These are phyloP conservation scores for Antitype chi DNA, from an alignment of 2,888 invertebrate genomes.

Conservation along the genomic window DNA sequence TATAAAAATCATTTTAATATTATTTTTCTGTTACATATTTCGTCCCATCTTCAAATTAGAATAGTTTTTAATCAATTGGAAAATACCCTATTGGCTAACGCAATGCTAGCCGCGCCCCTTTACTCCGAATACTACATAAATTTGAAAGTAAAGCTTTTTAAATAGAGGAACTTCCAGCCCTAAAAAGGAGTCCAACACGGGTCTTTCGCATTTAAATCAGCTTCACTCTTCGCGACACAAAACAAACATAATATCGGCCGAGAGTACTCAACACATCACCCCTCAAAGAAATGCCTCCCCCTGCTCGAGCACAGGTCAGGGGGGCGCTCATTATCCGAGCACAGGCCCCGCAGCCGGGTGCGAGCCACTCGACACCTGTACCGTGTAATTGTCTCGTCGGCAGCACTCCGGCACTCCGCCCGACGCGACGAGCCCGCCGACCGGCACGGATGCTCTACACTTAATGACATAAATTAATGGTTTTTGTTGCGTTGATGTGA, in stretches of 20 bases:
- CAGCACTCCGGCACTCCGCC: constrained; percentile 30
- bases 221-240: constrained; percentile 72
- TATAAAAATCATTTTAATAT: too few relatives aligned
- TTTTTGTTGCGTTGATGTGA: constrained; percentile 9
- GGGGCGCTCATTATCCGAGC: constrained; percentile 67
- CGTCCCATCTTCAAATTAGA: too few relatives aligned
- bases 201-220: constrained; percentile 78
- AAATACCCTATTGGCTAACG: too few relatives aligned
- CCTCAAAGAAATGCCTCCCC: constrained; percentile 33
- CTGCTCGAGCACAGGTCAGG: background rate
- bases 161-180: constrained; percentile 20
- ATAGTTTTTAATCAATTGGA: too few relatives aligned
- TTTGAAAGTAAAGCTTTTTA: background rate
- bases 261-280: constrained; percentile 65
- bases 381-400: constrained; percentile 73
- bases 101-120: background rate
- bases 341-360: constrained; percentile 69
- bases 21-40: too few relatives aligned
- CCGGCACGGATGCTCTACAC: constrained; percentile 1
- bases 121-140: background rate
- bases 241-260: constrained; percentile 79
- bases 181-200: constrained; percentile 53
- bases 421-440: background rate
- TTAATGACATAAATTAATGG: constrained; percentile 14
- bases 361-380: constrained; percentile 74